Evolutionary conservation across 1,140 invertebrate genomes (phyloP).

Genomic region (Drosophila burlai): DNA sequence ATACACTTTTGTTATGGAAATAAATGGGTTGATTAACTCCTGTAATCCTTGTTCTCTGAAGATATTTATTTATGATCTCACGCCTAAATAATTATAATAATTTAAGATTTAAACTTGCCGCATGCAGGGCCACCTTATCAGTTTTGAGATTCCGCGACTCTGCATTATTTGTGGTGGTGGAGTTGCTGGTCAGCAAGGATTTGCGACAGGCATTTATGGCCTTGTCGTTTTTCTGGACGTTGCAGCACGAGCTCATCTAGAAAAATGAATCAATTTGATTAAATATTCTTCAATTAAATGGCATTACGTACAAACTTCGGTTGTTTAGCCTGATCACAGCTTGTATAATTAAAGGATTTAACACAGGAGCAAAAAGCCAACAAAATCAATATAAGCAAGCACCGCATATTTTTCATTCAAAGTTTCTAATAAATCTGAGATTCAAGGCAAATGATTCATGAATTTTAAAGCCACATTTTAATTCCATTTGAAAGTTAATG

Average conservation of each 20-base stretch:
- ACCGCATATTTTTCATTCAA: conserved; percentile 34
- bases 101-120: conserved; percentile 18
- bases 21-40: neutral
- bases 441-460: no score
- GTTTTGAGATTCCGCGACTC: conserved; percentile 34
- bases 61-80: no score
- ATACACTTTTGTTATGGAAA: conserved; percentile 46
- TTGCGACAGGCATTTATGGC: conserved; percentile 49
- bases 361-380: neutral
- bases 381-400: conserved; percentile 2
- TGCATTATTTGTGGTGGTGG: conserved; percentile 26
- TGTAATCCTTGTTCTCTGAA: neutral
- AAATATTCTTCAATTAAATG: neutral
- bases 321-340: conserved; percentile 57
- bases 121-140: conserved; percentile 62
- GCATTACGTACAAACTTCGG: conserved; percentile 48
- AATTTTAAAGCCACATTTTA: conserved; percentile 1
- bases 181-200: conserved; percentile 35
- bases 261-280: neutral
- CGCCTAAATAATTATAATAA: neutral
- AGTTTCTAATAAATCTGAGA: neutral
- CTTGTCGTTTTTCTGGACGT: conserved; percentile 52
- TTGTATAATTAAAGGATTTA: conserved; percentile 48
- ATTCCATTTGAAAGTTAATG: conserved; percentile 29
- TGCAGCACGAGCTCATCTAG: conserved; percentile 53